Percentiles rank a stretch among this genome's conserved stretches.
Evolutionary conservation across 2,797 vertebrate genomes (phyloP).

Genomic region (Borostomias antarcticus): DNA sequence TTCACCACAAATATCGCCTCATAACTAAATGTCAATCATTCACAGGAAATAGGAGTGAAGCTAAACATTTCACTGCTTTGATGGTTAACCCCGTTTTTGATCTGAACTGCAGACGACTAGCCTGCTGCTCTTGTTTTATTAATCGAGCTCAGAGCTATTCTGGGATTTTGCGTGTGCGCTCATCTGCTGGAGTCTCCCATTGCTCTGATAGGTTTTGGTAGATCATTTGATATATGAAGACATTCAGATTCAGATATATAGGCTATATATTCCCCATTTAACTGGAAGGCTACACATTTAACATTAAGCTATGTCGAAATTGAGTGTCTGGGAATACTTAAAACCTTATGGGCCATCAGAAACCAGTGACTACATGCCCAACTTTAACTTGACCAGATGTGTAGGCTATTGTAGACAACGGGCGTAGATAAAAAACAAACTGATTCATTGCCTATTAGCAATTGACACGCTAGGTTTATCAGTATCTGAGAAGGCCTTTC

Average conservation of each 20-base stretch:
- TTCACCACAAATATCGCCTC: conserved; percentile 24
- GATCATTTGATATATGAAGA: too few relatives aligned
- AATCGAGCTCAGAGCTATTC: background rate
- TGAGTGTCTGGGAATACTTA: too few relatives aligned
- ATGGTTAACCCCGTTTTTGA: too few relatives aligned
- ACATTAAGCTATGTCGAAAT: background rate
- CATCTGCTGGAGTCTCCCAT: too few relatives aligned
- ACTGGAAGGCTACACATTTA: background rate
- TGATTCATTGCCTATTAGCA: background rate
- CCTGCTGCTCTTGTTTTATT: background rate
- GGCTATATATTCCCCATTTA: background rate
- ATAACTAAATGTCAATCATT: background rate
- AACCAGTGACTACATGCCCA: background rate
- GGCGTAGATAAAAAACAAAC: background rate
- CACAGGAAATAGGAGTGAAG: background rate
- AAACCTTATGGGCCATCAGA: too few relatives aligned
- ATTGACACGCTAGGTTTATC: background rate
- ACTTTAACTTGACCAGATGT: background rate
- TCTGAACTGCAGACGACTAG: background rate
- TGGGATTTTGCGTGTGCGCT: too few relatives aligned
- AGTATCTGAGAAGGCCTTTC: too few relatives aligned
- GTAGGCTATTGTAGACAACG: background rate
- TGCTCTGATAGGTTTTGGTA: too few relatives aligned
- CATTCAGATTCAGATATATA: too few relatives aligned
- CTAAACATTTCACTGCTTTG: background rate